A percentile compares a stretch with the other conserved stretches of the same genome.
These are phyloP conservation scores for Neria commutata DNA, from an alignment of 2,888 invertebrate genomes.

Conservation along the genomic window DNA sequence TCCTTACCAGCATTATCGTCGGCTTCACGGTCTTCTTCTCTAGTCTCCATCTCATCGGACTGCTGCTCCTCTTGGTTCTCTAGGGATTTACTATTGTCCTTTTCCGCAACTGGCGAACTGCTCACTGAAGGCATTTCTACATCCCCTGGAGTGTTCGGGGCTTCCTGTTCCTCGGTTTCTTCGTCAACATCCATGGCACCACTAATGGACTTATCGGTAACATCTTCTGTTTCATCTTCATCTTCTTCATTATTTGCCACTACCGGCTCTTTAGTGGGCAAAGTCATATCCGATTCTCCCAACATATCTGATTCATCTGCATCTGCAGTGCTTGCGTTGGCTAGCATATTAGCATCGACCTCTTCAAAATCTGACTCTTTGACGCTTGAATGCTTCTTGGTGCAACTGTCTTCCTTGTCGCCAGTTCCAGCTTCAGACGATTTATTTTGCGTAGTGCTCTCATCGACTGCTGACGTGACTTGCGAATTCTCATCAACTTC, in stretches of 20 bases:
- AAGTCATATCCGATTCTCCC: conserved; percentile 48
- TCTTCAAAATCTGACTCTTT: conserved; percentile 40
- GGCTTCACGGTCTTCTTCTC: conserved; percentile 21
- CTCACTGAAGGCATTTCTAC: conserved; percentile 23
- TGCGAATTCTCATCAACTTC: conserved; percentile 50
- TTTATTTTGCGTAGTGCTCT: conserved; percentile 10
- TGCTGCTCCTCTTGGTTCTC: background rate
- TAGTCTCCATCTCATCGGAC: conserved; percentile 20
- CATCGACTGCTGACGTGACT: conserved; percentile 30
- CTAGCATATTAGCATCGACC: conserved; percentile 40
- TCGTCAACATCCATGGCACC: conserved; percentile 39
- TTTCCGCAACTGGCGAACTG: conserved; percentile 7
- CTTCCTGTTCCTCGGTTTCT: conserved; percentile 36
- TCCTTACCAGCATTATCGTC: conserved; percentile 5
- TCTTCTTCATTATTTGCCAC: conserved; percentile 28
- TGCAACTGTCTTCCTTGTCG: background rate
- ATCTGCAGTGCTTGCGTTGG: conserved; percentile 38
- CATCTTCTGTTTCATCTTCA: conserved; percentile 23
- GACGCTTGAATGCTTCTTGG: too few relatives aligned
- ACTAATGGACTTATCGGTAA: conserved; percentile 20
- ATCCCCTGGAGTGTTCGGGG: conserved; percentile 16
- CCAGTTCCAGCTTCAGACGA: background rate
- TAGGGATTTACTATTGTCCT: background rate
- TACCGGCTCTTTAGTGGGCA: conserved; percentile 34
- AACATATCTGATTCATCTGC: conserved; percentile 47